These are phyloP conservation scores for Scatophagus argus DNA, from an alignment of 2,113 vertebrate species.

Conservation along the genomic window DNA sequence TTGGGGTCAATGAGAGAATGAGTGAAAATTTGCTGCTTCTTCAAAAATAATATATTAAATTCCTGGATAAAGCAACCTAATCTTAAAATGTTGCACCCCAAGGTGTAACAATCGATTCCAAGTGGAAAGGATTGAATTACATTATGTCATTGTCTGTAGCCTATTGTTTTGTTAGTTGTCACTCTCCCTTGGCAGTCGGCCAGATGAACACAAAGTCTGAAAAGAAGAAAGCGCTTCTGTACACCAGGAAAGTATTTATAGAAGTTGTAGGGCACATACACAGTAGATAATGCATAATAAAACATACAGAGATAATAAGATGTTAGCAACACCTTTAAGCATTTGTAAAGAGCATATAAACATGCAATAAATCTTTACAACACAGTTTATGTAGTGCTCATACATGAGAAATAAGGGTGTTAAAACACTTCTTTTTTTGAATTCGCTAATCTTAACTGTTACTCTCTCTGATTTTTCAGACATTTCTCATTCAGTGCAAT, in stretches of 20 bases:
- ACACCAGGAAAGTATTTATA: slow-evolving; percentile 8
- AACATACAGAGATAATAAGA: neutral
- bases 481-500: neutral
- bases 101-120: slow-evolving; percentile 80
- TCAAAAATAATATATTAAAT: slow-evolving; percentile 75
- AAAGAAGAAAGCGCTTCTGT: slow-evolving; percentile 28
- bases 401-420: no score
- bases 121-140: slow-evolving; percentile 73
- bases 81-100: slow-evolving; percentile 73
- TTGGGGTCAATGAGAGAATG: slow-evolving; percentile 65
- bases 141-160: slow-evolving; percentile 70
- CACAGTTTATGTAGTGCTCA: no score
- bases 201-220: slow-evolving; percentile 55
- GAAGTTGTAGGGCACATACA: slow-evolving; percentile 18
- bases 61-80: slow-evolving; percentile 71
- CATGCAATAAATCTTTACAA: neutral
- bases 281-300: neutral
- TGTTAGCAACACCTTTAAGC: neutral
- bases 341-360: neutral
- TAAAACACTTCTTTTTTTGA: no score
- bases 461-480: neutral
- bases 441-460: neutral
- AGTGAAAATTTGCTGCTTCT: slow-evolving; percentile 73
- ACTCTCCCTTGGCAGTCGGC: slow-evolving; percentile 64
- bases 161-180: slow-evolving; percentile 70